Base-by-base conservation (phyloP, 2,113 vertebrate genomes). In the Tragelaphus strepsiceros region DNA sequence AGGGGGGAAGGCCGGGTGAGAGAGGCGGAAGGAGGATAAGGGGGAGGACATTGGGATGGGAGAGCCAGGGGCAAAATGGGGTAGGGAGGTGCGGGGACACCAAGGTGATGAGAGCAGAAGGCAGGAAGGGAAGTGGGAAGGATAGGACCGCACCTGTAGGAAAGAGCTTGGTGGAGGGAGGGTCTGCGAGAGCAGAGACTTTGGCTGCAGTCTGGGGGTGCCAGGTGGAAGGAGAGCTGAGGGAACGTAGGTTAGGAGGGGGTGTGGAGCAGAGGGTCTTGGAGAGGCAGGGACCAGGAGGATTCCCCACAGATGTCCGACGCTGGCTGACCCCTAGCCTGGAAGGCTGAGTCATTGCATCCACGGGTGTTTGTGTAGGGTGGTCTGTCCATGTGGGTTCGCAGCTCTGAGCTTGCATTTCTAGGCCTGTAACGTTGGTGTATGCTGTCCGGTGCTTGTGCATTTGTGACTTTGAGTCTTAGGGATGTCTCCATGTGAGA, bases 361-460 rank as follows among this genome's bases (percentile, higher is more conserved):
- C 7, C 49, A 10, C 6, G 0, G 6, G 32, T 51, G 6, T 32
- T n/a, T 3, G 1, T n/a, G 49, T 14, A 3, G 51, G 51, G 12
- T 3, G 14, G n/a, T 5, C 64, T 43, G 1, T 17, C 35, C 22
- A 0, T 2, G 51, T 46, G 16, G 21, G 51, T 14, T 28, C 53
- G 6, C 53, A 43, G 61, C 46, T 89, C 30, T 21, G 32, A 58
- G 21, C 17, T 0, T 51, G 86, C 15, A 1, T 64, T 49, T 56
- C 82, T 32, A 54, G 77, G 74, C n/a, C 84, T 4, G 8, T 11
- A 32, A 30, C 49, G 3, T 5, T 0, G 2, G 61, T 35, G 49
- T 35, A 43, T 62, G 21, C 15, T 7, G 35, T 28, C 54, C 15
- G 30, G 22, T 6, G 22, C 21, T 13, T 35, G 11, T 7, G 16